Conservation (phyloP, 2,113 vertebrate genomes). For the Atherinomorus stipes region DNA sequence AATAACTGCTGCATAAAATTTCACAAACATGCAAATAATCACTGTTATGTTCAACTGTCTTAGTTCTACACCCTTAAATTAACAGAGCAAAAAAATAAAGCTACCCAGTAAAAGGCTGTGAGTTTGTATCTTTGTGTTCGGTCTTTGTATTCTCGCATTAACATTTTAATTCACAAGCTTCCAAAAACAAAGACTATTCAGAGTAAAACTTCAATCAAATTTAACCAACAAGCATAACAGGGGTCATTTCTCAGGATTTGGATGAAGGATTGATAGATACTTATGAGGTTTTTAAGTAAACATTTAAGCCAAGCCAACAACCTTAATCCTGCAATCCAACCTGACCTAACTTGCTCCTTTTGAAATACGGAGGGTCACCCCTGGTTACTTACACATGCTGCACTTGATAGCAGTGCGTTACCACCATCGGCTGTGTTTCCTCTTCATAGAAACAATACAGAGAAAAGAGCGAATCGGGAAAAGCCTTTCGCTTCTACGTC, state of each 20-base stretch:
- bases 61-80: not conserved
- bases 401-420: no score
- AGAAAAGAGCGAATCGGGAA: no score
- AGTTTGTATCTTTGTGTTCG: not conserved
- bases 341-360: conserved; percentile 17
- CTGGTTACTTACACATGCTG: no score
- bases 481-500: no score
- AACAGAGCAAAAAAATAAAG: not conserved
- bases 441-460: no score
- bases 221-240: conserved; percentile 24
- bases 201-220: not conserved
- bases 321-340: conserved; percentile 52
- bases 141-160: not conserved
- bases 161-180: conserved; percentile 1
- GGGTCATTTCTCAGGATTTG: conserved; percentile 36
- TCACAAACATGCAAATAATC: not conserved
- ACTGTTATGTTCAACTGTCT: not conserved
- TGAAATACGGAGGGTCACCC: no score
- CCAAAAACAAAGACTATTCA: not conserved
- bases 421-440: no score
- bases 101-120: not conserved
- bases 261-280: conserved; percentile 44
- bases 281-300: conserved; percentile 33
- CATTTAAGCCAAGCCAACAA: conserved; percentile 18
- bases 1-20: not conserved